A percentile compares a stretch with the other conserved stretches of the same genome.
phyloP scores from a whole-genome alignment of 2,888 invertebrate species.

The Lasioglossum villosulum region DNA sequence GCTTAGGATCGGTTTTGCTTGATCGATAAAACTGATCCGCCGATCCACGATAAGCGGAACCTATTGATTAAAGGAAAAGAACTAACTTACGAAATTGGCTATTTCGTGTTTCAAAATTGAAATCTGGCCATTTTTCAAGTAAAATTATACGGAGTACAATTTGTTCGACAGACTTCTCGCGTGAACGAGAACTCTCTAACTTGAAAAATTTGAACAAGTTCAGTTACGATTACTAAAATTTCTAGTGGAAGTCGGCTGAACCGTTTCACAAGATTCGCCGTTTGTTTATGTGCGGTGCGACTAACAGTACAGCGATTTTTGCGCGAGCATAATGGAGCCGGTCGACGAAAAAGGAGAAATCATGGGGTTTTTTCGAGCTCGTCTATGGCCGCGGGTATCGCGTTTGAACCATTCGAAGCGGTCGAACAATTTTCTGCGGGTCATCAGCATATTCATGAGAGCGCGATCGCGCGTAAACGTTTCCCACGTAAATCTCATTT shows the following conservation, averaged over 20 bases:
- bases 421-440: conserved; percentile 37
- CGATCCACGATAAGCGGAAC: background rate
- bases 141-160: background rate
- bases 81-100: too few species aligned
- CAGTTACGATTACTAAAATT: background rate
- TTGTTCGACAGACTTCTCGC: too few species aligned
- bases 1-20: background rate
- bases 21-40: background rate
- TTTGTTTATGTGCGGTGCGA: background rate
- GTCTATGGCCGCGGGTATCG: background rate
- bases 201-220: background rate
- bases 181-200: too few species aligned
- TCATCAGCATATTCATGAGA: conserved; percentile 53
- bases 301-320: conserved; percentile 1
- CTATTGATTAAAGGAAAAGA: too few species aligned
- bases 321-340: background rate
- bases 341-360: conserved; percentile 13
- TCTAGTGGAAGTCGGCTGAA: background rate
- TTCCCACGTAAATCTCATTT: conserved; percentile 61
- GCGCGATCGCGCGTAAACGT: conserved; percentile 45
- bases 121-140: background rate
- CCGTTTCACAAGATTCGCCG: background rate
- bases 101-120: background rate
- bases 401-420: background rate
- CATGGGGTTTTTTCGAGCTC: background rate